Percentiles rank a stretch among this genome's conserved stretches.
Conservation (phyloP, 2,888 invertebrate species). For the Limnephilus lunatus region DNA sequence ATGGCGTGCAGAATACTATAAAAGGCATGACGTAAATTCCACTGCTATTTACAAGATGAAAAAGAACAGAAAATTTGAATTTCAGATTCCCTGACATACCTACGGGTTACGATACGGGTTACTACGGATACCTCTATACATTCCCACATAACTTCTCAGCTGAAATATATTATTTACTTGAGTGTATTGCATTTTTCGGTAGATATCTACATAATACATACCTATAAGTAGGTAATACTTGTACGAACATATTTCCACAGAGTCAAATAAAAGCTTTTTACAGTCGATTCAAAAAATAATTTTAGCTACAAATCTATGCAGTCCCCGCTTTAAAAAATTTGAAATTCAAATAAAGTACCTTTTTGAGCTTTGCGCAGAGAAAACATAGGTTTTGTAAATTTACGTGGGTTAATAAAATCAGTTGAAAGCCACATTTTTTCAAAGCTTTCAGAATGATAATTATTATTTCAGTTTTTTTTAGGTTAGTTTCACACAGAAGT, state of each 20-base stretch:
- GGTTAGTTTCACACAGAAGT: too few relatives aligned
- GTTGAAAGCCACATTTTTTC: not conserved
- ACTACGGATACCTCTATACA: not conserved
- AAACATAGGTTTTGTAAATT: not conserved
- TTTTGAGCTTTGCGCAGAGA: not conserved
- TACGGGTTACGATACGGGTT: not conserved
- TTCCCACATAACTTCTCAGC: not conserved
- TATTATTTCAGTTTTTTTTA: too few relatives aligned
- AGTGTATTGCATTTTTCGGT: not conserved
- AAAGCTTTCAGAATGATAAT: not conserved
- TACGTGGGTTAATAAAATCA: not conserved
- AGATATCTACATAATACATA: not conserved
- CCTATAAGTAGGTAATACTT: not conserved
- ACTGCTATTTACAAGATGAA: slow-evolving; percentile 9
- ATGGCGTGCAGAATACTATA: not conserved
- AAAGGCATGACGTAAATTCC: not conserved
- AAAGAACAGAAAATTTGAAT: slow-evolving; percentile 2
- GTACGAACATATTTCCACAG: not conserved
- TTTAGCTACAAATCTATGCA: not conserved
- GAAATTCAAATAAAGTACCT: not conserved
- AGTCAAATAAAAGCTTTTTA: not conserved
- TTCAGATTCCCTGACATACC: not conserved
- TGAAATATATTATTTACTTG: not conserved
- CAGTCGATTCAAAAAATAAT: not conserved
- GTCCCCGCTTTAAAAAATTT: not conserved